These are phyloP conservation scores for Nannoperca obscura DNA, from an alignment of 2,797 vertebrate species.

Conservation along the genomic window DNA sequence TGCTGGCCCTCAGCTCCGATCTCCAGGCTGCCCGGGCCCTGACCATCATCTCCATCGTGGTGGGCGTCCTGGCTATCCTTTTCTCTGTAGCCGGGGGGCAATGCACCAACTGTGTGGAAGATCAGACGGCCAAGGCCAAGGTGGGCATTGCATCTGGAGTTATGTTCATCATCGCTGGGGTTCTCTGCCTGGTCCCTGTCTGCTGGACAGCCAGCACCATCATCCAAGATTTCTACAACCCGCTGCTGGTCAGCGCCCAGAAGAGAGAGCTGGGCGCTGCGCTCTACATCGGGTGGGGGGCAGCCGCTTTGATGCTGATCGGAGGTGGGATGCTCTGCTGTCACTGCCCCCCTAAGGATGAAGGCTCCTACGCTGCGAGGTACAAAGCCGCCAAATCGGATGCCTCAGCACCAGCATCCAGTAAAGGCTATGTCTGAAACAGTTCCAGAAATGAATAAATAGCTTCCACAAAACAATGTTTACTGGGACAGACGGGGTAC, in stretches of 20 bases:
- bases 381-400: slow-evolving; percentile 87
- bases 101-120: slow-evolving; percentile 95
- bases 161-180: slow-evolving; percentile 85
- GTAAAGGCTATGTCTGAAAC: slow-evolving; percentile 89
- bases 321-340: slow-evolving; percentile 92
- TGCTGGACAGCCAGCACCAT: slow-evolving; percentile 92
- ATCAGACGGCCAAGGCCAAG: slow-evolving; percentile 86
- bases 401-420: slow-evolving; percentile 77
- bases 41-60: slow-evolving; percentile 86
- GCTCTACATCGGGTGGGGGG: slow-evolving; percentile 94
- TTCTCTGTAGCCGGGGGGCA: slow-evolving; percentile 89
- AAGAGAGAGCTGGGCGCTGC: slow-evolving; percentile 93
- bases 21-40: slow-evolving; percentile 94
- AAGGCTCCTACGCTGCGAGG: slow-evolving; percentile 84
- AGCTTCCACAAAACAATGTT: slow-evolving; percentile 8
- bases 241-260: slow-evolving; percentile 83
- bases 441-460: background rate
- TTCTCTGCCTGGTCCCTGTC: slow-evolving; percentile 90
- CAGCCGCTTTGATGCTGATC: slow-evolving; percentile 88
- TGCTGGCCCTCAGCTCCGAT: slow-evolving; percentile 91
- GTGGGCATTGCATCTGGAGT: slow-evolving; percentile 87
- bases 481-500: slow-evolving; percentile 51
- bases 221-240: slow-evolving; percentile 94
- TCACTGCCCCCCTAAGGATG: slow-evolving; percentile 86
- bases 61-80: slow-evolving; percentile 89